Evolutionary conservation across 2,797 vertebrate species (phyloP), one percentile per base, ranked within the genome.

Genomic region (Hipposideros larvatus): DNA sequence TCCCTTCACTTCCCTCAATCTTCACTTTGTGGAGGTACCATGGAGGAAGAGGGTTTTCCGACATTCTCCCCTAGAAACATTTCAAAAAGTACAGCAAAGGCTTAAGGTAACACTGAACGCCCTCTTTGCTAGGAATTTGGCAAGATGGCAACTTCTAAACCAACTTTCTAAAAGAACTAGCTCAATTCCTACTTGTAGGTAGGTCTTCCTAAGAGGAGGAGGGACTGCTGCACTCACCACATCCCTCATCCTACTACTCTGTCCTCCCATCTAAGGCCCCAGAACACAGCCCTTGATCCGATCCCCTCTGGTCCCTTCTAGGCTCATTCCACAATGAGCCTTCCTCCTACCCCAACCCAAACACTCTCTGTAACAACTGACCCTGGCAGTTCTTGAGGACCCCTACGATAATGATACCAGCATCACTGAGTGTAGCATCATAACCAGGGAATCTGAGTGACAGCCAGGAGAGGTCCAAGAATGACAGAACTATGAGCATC

Each of bases 31-130:
- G 14, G 34, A 73, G 75, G 84, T 65, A 71, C 63, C 11, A 13
- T 0, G 15, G 9, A 34, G 65, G 71, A n/a, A 87, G 34, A 46
- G 59, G 70, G 13, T 26, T 73, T 87, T 57, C 43, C 86, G 66
- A 57, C 53, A 48, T 43, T 53, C 24, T 79, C 59, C 80, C 90
- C 91, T 46, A 85, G 70, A 96, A 96, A 96, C 68, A 93, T 41
- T 93, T 90, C 43, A 93, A 86, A 92, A 96, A 77, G 61, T 88
- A 48, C 24, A 73, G 41, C 82, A 91, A 92, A 94, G 93, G 89
- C 75, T 75, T 80, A 80, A 66, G 84, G 83, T 87, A 96, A 96
- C 61, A 96, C 53, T 71, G 43, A 91, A 71, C 13, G 13, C 43
- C 43, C 34, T 91, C 74, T 95, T 11, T 70, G 51, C 66, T 80